Conservation (phyloP, 2,888 invertebrate genomes). For the Scaptomyza polygonia region DNA sequence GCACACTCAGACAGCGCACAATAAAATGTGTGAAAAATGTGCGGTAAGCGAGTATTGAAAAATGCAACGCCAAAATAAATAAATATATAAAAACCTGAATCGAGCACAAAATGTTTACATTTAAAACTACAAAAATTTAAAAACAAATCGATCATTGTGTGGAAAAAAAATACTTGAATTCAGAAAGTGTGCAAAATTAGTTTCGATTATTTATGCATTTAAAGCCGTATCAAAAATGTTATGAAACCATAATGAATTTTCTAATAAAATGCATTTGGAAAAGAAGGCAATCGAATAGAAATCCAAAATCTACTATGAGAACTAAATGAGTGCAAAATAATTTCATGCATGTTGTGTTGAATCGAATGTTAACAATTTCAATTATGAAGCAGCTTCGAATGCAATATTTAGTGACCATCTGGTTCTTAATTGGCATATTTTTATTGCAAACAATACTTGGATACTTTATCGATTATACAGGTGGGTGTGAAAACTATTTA, state of each 20-base stretch:
- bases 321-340: slow-evolving; percentile 15
- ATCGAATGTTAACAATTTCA: slow-evolving; percentile 17
- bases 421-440: slow-evolving; percentile 39
- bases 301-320: slow-evolving; percentile 1
- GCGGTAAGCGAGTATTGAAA: slow-evolving; percentile 50
- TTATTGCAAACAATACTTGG: slow-evolving; percentile 22
- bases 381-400: slow-evolving; percentile 38
- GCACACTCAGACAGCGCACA: slow-evolving; percentile 65
- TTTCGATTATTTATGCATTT: too few species aligned
- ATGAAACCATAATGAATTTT: not conserved
- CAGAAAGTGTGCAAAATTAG: too few species aligned
- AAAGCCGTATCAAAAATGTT: too few species aligned
- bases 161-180: not conserved
- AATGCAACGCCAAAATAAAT: slow-evolving; percentile 69
- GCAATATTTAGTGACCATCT: slow-evolving; percentile 35
- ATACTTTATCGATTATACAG: slow-evolving; percentile 70
- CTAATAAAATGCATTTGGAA: slow-evolving; percentile 1
- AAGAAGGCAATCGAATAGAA: not conserved
- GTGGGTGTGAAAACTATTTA: slow-evolving; percentile 47
- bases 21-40: slow-evolving; percentile 77
- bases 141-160: slow-evolving; percentile 69
- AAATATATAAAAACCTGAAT: slow-evolving; percentile 54
- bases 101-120: slow-evolving; percentile 45
- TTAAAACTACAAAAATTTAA: slow-evolving; percentile 36
- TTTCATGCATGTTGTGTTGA: slow-evolving; percentile 22